Base-by-base conservation (phyloP, 2,888 invertebrate genomes). In the Bugula neritina region DNA sequence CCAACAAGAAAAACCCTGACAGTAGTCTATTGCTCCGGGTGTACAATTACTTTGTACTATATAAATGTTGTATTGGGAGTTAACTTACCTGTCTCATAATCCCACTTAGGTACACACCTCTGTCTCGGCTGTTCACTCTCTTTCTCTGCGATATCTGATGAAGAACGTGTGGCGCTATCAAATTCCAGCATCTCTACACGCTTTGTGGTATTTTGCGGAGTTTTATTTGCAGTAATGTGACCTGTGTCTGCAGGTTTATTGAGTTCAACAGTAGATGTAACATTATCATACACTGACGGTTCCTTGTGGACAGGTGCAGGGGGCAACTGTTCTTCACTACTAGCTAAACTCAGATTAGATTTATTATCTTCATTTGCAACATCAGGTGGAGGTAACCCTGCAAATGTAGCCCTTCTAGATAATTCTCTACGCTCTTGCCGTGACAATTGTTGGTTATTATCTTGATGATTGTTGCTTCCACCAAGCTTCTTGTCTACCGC, bases 21-120 rank as follows among this genome's bases (percentile, higher is more conserved):
- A n/a, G n/a, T n/a, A n/a, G n/a, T n/a, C n/a, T n/a, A n/a, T n/a
- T n/a, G n/a, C n/a, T n/a, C n/a, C n/a, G n/a, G n/a, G n/a, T n/a
- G n/a, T n/a, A n/a, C n/a, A n/a, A n/a, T n/a, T n/a, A n/a, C n/a
- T n/a, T n/a, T n/a, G n/a, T n/a, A n/a, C n/a, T n/a, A n/a, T n/a
- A n/a, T n/a, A n/a, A n/a, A n/a, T n/a, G n/a, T n/a, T n/a, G n/a
- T n/a, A n/a, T n/a, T n/a, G n/a, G n/a, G n/a, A n/a, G n/a, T n/a
- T n/a, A n/a, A 31, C 27, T 63, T n/a, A 63, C 63, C 63, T 63
- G 63, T 63, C 1, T 63, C 63, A 63, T 63, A 63, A 34, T 63
- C 63, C 63, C 63, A 63, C n/a, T 63, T 63, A 29, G 63, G 63
- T 63, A 63, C 63, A 63, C 63, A 63, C 31, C 63, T 25, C 63